phyloP scores from a whole-genome alignment of 2,797 vertebrate genomes.

The Choloepus didactylus region DNA sequence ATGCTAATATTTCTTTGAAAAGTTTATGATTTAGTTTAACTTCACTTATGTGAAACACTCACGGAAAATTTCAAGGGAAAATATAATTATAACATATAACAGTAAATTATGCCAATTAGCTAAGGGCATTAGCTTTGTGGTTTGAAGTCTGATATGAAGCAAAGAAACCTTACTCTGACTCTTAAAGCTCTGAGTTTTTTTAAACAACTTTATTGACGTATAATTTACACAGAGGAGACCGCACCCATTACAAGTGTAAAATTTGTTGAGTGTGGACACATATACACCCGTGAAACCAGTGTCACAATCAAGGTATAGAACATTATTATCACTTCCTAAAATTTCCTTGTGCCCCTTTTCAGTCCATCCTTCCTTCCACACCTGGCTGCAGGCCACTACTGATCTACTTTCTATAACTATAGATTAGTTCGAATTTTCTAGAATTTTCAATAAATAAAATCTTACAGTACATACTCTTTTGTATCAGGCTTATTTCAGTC shows the following conservation, averaged over 20 bases:
- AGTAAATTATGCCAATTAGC: too few species aligned
- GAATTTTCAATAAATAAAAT: not conserved
- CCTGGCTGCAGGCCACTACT: not conserved
- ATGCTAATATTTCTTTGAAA: too few species aligned
- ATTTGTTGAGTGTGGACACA: conserved; percentile 49
- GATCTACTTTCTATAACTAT: not conserved
- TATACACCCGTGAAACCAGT: not conserved
- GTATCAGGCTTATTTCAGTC: not conserved
- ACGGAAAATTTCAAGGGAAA: too few species aligned
- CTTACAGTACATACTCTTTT: not conserved
- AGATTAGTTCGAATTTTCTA: not conserved
- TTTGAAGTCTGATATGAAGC: too few species aligned
- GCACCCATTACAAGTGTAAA: not conserved
- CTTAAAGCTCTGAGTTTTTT: conserved; percentile 61
- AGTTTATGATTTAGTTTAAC: too few species aligned
- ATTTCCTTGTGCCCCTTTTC: not conserved
- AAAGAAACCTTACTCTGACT: not conserved
- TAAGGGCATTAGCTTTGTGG: too few species aligned
- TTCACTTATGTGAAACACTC: too few species aligned
- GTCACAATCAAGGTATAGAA: conserved; percentile 12
- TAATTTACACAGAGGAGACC: conserved; percentile 52
- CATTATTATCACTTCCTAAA: not conserved
- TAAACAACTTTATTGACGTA: conserved; percentile 60
- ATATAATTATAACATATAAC: too few species aligned
- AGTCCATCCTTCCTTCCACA: not conserved